A percentile compares a stretch with the other conserved stretches of the same genome.
Conservation (phyloP, 1,140 invertebrate species). For the Stegodyphus mimosarum region DNA sequence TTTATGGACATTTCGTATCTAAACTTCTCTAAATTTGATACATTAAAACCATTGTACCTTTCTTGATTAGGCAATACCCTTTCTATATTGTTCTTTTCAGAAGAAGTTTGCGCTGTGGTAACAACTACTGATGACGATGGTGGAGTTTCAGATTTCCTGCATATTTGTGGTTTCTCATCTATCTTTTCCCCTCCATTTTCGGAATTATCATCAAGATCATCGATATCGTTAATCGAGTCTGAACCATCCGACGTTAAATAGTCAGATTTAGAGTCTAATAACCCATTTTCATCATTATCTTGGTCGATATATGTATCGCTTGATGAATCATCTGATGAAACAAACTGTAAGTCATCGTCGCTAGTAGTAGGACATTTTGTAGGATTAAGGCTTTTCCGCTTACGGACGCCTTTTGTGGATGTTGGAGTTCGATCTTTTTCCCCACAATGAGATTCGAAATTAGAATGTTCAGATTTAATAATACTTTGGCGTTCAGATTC, state of each 20-base stretch:
- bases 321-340: constrained; percentile 62
- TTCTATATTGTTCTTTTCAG: not conserved
- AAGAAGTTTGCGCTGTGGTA: not conserved
- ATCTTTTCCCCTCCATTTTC: constrained; percentile 10
- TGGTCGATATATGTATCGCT: constrained; percentile 64
- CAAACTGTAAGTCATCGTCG: constrained; percentile 63
- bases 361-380: constrained; percentile 76
- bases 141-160: not conserved
- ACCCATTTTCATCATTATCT: constrained; percentile 62
- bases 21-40: constrained; percentile 14
- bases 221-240: constrained; percentile 60
- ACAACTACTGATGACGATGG: not conserved
- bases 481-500: not conserved
- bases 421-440: constrained; percentile 16
- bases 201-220: constrained; percentile 49
- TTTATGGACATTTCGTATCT: constrained; percentile 4
- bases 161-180: not conserved
- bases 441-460: not conserved
- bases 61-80: not conserved
- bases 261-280: constrained; percentile 59
- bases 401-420: constrained; percentile 71
- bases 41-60: constrained; percentile 39
- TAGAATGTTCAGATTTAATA: not conserved
- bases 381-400: constrained; percentile 92
- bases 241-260: constrained; percentile 50